Evolutionary conservation across 2,888 invertebrate species (phyloP), one percentile per base, ranked within the genome.

Genomic region (Palloptera scutellata): DNA sequence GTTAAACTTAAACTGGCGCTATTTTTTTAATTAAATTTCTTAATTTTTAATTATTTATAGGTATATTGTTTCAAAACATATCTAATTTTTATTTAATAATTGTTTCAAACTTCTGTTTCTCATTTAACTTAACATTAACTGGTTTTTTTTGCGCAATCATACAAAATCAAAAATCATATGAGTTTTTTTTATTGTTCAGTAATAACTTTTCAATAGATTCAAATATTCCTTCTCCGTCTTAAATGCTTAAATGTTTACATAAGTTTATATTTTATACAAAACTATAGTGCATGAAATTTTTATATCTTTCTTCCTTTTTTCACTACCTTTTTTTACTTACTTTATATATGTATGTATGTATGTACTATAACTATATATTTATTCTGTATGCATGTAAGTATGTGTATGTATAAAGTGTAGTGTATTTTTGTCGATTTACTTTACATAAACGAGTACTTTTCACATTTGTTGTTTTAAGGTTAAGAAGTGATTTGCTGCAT

Each of bases 201-300:
- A 4, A 30, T 30, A 4, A 30, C 30, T 30, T 30, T 30, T n/a
- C n/a, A 30, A 30, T 30, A 30, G 30, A 4, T 30, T 30, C 6
- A 30, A 30, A 30, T 30, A 30, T 30, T 30, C 2, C 30, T 30
- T 30, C 6, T 30, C 6, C 30, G 6, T 10, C 30, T 8, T 57
- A 19, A 57, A 20, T 17, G n/a, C 30, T 8, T 57, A 19, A 57
- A 20, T 17, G 12, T 30, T n/a, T 59, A 64, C 42, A 63, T 54
- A 20, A 52, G 54, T 61, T 64, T 19, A 68, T 68, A 68, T 68
- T 61, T 68, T 68, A 61, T 68, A 68, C 68, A 60, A 68, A 70
- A 64, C 45, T 61, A 64, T 65, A 67, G 61, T 64, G 52, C 61
- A 64, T 19, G 55, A 58, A 57, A 58, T 61, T 17, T 61, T 45